Conservation (phyloP, 2,888 invertebrate genomes). For the Drosophila differens region DNA sequence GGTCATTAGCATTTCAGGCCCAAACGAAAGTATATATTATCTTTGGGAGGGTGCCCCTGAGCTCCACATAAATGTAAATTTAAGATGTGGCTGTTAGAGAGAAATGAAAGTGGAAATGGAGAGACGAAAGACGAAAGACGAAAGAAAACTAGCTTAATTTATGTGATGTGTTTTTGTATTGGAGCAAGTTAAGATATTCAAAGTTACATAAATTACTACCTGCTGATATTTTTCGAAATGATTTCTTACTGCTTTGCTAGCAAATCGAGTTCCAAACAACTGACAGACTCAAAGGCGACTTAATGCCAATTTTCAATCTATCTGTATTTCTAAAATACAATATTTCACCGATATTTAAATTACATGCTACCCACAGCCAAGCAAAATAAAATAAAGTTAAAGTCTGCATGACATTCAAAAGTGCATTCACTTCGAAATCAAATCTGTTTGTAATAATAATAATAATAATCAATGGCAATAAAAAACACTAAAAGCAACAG, state of each 20-base stretch:
- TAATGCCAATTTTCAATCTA: constrained; percentile 14
- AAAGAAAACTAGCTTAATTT: background rate
- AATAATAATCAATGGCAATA: constrained; percentile 65
- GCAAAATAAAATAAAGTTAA: constrained; percentile 4
- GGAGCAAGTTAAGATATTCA: background rate
- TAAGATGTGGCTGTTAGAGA: constrained; percentile 27
- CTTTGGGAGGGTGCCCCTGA: background rate
- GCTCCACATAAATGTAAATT: constrained; percentile 28
- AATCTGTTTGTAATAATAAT: constrained; percentile 78
- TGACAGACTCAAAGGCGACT: background rate
- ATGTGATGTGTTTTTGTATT: background rate
- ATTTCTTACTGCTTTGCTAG: background rate
- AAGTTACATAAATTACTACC: background rate
- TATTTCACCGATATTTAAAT: constrained; percentile 23
- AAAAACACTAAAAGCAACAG: constrained; percentile 23
- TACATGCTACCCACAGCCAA: constrained; percentile 31
- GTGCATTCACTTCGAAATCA: constrained; percentile 57
- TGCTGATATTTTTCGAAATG: background rate
- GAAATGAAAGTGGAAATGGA: background rate
- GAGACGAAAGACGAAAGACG: background rate
- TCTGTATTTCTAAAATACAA: constrained; percentile 10
- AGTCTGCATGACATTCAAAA: constrained; percentile 39
- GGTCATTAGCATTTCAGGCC: constrained; percentile 72
- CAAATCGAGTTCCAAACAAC: background rate
- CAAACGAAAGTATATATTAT: constrained; percentile 19